Evolutionary conservation across 2,113 vertebrate genomes (phyloP), one percentile per base, ranked within the genome.

Genomic region (Hucho hucho): DNA sequence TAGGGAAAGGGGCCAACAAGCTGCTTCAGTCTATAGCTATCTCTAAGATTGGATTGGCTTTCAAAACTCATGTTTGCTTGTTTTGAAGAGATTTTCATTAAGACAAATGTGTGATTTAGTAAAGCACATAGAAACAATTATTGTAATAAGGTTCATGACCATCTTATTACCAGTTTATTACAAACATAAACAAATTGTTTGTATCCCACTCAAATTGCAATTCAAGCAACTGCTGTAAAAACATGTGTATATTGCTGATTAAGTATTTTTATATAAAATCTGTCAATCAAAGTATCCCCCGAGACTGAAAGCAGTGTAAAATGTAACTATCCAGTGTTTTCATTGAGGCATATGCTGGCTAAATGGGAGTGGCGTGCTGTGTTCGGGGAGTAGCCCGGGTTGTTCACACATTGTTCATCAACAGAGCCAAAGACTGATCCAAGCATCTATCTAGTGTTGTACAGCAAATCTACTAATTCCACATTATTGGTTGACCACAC

Each of bases 391-490:
- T 83, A 90, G 89, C 89, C 75, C 78, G 74, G 18, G 20, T 88
- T 78, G 86, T 92, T 91, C 90, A 86, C 87, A 90, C 80, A 89
- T 90, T 92, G 16, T 89, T 80, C 84, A 88, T 83, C 91, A 87
- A 89, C 91, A 84, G 87, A 90, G 93, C 91, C 87, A 88, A 90
- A 64, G 85, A 88, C 90, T 87, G 90, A 86, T 72, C 80, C 75
- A 80, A 46, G 78, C 46, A 56, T 43, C 16, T 64, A 61, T 43
- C 6, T 65, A 6, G 73, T 75, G 80, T 70, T 59, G 73, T 76
- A 76, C 82, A 85, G 77, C 81, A 70, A 25, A 16, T 29, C 43
- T 70, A 79, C 69, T 81, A 81, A 81, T 76, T 78, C 64, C 46
- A 58, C 75, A 64, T 77, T 78, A 78, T 89, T 81, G 83, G 76